A percentile compares a stretch with the other conserved stretches of the same genome.
Conservation (phyloP, 1,140 invertebrate species). For the Leptopilina boulardi region DNA sequence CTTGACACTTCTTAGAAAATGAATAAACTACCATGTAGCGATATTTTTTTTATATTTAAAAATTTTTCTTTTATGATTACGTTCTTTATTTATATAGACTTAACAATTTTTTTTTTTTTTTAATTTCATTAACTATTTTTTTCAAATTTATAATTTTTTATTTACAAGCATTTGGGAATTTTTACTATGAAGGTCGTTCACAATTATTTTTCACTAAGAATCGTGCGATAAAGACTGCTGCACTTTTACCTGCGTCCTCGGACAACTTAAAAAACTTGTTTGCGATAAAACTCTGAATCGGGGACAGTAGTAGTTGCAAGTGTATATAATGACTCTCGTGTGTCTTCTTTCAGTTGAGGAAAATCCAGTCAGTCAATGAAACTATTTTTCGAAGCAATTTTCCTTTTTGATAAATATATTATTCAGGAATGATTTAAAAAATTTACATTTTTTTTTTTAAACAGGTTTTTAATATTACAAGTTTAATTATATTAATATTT, state of each 20-base stretch:
- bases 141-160: background rate
- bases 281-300: slow-evolving; percentile 48
- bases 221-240: slow-evolving; percentile 35
- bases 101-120: background rate
- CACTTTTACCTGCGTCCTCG: slow-evolving; percentile 48
- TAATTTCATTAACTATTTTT: background rate
- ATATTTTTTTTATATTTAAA: slow-evolving; percentile 12
- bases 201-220: slow-evolving; percentile 11
- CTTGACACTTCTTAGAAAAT: background rate
- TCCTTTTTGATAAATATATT: background rate
- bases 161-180: background rate
- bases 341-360: background rate
- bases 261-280: slow-evolving; percentile 48
- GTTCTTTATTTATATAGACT: background rate
- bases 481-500: no score
- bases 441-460: background rate
- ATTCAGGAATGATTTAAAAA: no score
- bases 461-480: no score
- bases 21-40: slow-evolving; percentile 17
- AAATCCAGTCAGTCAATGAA: slow-evolving; percentile 6
- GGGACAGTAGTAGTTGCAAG: slow-evolving; percentile 48
- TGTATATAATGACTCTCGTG: slow-evolving; percentile 24
- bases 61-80: background rate
- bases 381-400: background rate
- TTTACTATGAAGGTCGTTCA: background rate